These are phyloP conservation scores for Drosophila affinis DNA, from an alignment of 2,888 invertebrate species.

Conservation along the genomic window DNA sequence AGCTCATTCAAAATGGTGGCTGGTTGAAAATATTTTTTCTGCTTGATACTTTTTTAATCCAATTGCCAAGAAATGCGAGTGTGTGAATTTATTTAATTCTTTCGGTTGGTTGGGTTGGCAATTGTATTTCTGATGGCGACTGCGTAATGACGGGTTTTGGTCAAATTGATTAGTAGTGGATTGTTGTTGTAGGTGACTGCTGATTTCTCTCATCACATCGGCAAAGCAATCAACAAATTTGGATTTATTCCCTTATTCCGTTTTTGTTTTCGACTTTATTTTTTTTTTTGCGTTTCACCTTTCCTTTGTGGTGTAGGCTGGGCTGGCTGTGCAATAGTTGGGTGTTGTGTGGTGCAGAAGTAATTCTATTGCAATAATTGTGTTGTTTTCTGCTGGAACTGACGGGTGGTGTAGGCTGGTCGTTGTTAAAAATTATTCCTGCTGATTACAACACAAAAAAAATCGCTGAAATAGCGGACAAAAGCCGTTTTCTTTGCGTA, in stretches of 20 bases:
- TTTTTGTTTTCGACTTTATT: conserved; percentile 28
- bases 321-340: conserved; percentile 30
- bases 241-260: conserved; percentile 41
- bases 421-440: conserved; percentile 69
- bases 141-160: conserved; percentile 55
- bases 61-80: conserved; percentile 65
- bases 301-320: conserved; percentile 55
- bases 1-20: conserved; percentile 79
- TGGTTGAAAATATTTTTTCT: conserved; percentile 54
- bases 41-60: conserved; percentile 40
- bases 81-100: conserved; percentile 54
- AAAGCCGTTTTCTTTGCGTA: conserved; percentile 84
- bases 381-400: conserved; percentile 47
- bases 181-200: conserved; percentile 43
- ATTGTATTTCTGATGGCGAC: conserved; percentile 17
- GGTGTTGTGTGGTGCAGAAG: conserved; percentile 21
- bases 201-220: conserved; percentile 68
- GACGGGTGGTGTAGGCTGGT: conserved; percentile 61
- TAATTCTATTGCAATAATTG: conserved; percentile 24
- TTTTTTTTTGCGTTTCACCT: conserved; percentile 55
- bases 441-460: conserved; percentile 85
- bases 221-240: conserved; percentile 49
- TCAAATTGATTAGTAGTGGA: conserved; percentile 50
- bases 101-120: conserved; percentile 37
- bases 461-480: conserved; percentile 86